A percentile compares a stretch with the other conserved stretches of the same genome.
These are phyloP conservation scores for Parauchenoglanis punctatus DNA, from an alignment of 2,797 vertebrate genomes.

Conservation along the genomic window DNA sequence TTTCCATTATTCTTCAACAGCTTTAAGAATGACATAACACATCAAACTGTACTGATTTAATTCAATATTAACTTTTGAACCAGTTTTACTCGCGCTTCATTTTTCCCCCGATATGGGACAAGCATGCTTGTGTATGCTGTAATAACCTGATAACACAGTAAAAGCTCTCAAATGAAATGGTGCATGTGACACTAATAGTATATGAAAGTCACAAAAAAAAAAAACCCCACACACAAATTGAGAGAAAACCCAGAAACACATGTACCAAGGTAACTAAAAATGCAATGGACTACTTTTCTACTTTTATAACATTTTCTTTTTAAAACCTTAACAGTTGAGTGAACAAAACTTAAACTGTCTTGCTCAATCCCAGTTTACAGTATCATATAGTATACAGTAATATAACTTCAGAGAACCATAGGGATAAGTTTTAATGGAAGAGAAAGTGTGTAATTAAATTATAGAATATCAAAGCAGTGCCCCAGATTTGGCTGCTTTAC, in stretches of 20 bases:
- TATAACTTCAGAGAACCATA: conserved; percentile 34
- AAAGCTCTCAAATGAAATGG: conserved; percentile 6
- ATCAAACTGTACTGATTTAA: neutral
- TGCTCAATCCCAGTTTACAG: conserved; percentile 17
- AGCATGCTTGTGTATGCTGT: neutral
- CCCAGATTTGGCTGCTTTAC: conserved; percentile 48
- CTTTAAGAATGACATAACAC: neutral
- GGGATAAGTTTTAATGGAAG: conserved; percentile 39
- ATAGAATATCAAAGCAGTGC: conserved; percentile 44
- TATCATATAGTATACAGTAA: conserved; percentile 34
- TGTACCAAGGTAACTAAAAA: neutral
- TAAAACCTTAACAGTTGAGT: neutral
- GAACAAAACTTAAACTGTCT: neutral
- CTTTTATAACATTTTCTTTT: neutral
- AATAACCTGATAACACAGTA: conserved; percentile 32
- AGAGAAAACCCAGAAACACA: neutral
- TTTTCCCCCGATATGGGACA: neutral
- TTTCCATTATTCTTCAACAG: neutral
- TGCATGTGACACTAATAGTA: neutral
- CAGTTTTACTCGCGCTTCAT: neutral
- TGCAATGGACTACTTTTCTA: neutral
- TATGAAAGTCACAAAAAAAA: neutral
- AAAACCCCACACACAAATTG: too few relatives aligned
- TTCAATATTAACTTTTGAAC: neutral
- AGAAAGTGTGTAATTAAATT: conserved; percentile 53